Evolutionary conservation across 2,888 invertebrate genomes (phyloP).

Genomic region (Heterodera filipjevi): DNA sequence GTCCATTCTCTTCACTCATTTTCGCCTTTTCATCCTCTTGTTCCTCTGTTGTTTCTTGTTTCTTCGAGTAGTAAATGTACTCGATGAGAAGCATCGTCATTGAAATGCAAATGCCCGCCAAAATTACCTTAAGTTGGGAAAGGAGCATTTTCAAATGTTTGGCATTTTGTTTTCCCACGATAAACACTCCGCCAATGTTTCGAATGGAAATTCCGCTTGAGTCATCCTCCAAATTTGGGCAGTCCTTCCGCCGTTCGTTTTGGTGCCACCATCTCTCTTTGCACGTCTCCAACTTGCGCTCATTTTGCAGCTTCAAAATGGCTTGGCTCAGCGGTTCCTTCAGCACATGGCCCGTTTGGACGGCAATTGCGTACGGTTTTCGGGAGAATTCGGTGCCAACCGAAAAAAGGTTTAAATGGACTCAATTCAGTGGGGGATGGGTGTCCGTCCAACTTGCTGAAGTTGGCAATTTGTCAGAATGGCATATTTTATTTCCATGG

Average conservation of each 20-base stretch:
- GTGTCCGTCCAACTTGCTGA: conserved; percentile 73
- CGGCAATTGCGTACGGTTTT: conserved; percentile 94
- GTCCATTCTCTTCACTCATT: background rate
- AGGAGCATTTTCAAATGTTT: conserved; percentile 76
- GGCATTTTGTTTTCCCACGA: conserved; percentile 71
- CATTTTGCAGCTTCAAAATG: conserved; percentile 88
- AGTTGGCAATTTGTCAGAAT: conserved; percentile 84
- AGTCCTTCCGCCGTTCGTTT: conserved; percentile 80
- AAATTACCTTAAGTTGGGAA: conserved; percentile 95
- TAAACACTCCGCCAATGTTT: conserved; percentile 96
- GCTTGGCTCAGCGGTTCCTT: conserved; percentile 68
- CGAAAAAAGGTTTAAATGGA: background rate
- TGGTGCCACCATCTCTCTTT: conserved; percentile 96
- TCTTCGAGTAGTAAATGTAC: conserved; percentile 70
- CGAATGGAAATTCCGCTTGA: conserved; percentile 95
- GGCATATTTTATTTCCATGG: conserved; percentile 84
- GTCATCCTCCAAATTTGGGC: conserved; percentile 74
- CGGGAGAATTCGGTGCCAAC: conserved; percentile 92
- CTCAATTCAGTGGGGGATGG: background rate
- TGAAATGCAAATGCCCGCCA: conserved; percentile 71
- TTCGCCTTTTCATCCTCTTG: background rate
- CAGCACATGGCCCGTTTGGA: conserved; percentile 74
- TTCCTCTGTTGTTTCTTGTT: background rate
- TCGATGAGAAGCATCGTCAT: conserved; percentile 82
- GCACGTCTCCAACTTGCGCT: conserved; percentile 85